Evolutionary conservation across 2,113 vertebrate species (phyloP).

Genomic region (Melanerpes aurifrons): DNA sequence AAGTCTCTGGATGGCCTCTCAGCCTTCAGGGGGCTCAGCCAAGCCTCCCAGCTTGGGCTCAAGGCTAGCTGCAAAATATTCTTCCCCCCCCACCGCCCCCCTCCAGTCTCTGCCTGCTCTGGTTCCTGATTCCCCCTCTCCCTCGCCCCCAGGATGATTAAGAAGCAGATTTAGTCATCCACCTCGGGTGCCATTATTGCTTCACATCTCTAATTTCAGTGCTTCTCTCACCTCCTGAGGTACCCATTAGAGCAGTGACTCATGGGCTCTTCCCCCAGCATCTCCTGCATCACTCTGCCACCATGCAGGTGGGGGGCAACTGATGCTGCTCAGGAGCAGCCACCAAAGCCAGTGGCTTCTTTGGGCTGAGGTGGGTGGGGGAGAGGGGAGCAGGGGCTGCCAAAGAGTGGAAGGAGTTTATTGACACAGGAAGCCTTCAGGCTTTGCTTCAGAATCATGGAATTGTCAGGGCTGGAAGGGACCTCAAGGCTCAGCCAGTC

Average conservation of each 20-base stretch:
- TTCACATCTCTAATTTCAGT: conserved; percentile 9
- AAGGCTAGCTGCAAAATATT: neutral
- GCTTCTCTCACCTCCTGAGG: conserved; percentile 29
- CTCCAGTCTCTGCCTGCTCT: neutral
- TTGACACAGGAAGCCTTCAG: neutral
- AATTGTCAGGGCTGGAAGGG: too few species aligned
- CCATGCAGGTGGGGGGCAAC: conserved; percentile 8
- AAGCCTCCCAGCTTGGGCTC: too few species aligned
- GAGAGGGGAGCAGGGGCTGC: neutral
- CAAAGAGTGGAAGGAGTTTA: neutral
- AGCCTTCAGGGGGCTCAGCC: too few species aligned
- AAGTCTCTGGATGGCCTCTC: too few species aligned
- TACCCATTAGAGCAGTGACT: conserved; percentile 49
- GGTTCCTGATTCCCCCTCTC: neutral
- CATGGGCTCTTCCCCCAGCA: conserved; percentile 41
- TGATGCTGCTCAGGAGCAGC: neutral
- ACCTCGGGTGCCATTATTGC: conserved; percentile 39
- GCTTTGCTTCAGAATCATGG: neutral
- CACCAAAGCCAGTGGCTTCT: neutral
- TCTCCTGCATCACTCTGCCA: neutral
- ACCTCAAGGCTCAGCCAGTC: too few species aligned
- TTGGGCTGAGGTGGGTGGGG: neutral
- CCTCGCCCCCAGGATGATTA: conserved; percentile 56
- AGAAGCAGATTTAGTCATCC: conserved; percentile 52
- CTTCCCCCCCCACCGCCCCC: neutral